Evolutionary conservation across 2,888 invertebrate genomes (phyloP), one percentile per base, ranked within the genome.

Genomic region (Kuschelorhynchus macadamiae): DNA sequence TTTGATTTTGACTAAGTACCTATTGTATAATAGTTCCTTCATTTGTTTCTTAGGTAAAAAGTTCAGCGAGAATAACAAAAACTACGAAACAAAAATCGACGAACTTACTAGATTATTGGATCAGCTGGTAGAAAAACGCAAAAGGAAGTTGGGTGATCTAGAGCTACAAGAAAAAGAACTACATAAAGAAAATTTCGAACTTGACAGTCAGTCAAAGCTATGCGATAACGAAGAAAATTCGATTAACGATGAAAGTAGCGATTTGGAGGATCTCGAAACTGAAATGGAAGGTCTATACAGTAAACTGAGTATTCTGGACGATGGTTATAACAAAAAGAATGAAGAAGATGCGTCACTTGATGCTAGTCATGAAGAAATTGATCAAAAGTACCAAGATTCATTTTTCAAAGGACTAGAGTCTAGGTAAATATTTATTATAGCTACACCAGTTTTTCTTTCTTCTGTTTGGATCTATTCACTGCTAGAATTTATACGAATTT

Each of bases 251-350:
- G 46, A 32, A 5, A 18, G 32, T 11, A 32, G 18, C 7, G 46
- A 57, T n/a, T n/a, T 33, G 1, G 46, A 57, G 5, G 17, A 32
- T n/a, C 14, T 57, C 3, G 32, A 57, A 33, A 46, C 44, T 12
- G 57, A 57, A 57, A 8, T 57, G 8, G 20, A 46, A 1, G 57
- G 46, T 12, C 46, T 57, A 17, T 32, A 57, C 8, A 33, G 32
- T n/a, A 57, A 57, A 9, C 14, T 57, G 11, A 46, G 12, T 1
- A 33, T 46, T 32, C 46, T 57, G n/a, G 14, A 32, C 2, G 46
- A 46, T 4, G 46, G 46, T n/a, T 12, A 33, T 44, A 18, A 0
- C 0, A 33, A 4, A 7, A 5, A 46, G 1, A 14, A 11, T 8
- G 12, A 20, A 11, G 57, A 57, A 8, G 12, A 20, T 8, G 20